A percentile compares a stretch with the other conserved stretches of the same genome.
Evolutionary conservation across 2,797 vertebrate species (phyloP).

Genomic region (Bryconaethiops microstoma): DNA sequence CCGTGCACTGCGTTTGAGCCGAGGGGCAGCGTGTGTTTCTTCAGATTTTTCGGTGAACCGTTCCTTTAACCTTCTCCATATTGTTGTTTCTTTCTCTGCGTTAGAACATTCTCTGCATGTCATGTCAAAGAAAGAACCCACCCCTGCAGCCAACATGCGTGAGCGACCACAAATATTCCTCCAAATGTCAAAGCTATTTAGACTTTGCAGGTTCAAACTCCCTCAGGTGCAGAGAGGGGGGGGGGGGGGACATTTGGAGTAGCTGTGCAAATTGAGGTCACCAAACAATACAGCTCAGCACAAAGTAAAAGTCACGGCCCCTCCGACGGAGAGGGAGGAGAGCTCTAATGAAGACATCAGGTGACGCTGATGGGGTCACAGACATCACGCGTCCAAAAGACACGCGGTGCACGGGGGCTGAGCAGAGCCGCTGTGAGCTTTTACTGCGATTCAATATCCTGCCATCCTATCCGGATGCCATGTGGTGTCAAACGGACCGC

Average conservation of each 20-base stretch:
- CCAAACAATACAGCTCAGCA: conserved; percentile 45
- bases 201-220: conserved; percentile 20
- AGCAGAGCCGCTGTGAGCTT: conserved; percentile 1
- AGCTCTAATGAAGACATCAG: conserved; percentile 48
- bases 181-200: conserved; percentile 36
- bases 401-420: conserved; percentile 17
- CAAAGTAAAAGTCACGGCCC: conserved; percentile 42
- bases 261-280: conserved; percentile 50
- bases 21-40: too few species aligned
- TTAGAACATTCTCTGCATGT: not conserved
- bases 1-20: too few species aligned
- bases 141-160: not conserved
- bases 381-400: conserved; percentile 35
- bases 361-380: conserved; percentile 28
- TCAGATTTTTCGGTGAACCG: too few species aligned
- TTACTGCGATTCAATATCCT: conserved; percentile 43
- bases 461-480: not conserved
- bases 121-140: not conserved
- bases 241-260: conserved; percentile 14
- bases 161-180: conserved; percentile 23
- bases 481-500: not conserved
- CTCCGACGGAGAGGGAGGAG: conserved; percentile 5
- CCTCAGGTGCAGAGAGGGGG: not conserved
- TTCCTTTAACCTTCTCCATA: not conserved
- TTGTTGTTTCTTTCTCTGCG: not conserved